phyloP scores from a whole-genome alignment of 2,888 invertebrate genomes.

The Lamellibrachia satsuma region DNA sequence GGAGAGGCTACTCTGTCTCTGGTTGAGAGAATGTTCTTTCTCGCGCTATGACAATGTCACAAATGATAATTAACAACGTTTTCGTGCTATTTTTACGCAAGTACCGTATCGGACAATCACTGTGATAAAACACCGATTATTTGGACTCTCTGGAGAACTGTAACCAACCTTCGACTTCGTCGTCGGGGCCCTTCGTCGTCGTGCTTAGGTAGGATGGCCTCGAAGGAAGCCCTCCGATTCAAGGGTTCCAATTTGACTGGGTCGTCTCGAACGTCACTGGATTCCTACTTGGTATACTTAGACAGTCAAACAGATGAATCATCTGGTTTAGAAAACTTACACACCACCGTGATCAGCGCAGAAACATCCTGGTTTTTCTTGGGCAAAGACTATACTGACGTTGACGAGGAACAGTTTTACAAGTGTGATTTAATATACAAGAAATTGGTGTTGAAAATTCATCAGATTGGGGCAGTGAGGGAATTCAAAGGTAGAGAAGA shows the following conservation, averaged over 20 bases:
- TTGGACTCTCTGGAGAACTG: not conserved
- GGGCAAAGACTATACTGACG: not conserved
- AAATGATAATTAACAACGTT: not conserved
- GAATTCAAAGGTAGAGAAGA: slow-evolving; percentile 41
- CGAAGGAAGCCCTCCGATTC: not conserved
- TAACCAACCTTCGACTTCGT: not conserved
- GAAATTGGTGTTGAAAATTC: not conserved
- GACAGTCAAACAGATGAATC: not conserved
- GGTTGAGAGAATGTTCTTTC: not conserved
- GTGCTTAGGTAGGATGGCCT: not conserved
- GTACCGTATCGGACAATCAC: not conserved
- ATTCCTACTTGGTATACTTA: not conserved
- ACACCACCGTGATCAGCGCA: not conserved
- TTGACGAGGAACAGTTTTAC: not conserved
- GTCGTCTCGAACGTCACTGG: not conserved
- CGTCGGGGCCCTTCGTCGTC: not conserved
- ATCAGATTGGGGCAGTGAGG: slow-evolving; percentile 30
- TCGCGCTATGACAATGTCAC: not conserved
- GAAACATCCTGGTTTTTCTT: slow-evolving; percentile 17
- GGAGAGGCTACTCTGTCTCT: not conserved
- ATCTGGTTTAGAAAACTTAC: not conserved
- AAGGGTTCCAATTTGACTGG: not conserved
- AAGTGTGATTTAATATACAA: not conserved
- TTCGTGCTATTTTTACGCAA: not conserved
- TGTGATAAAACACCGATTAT: not conserved